phyloP scores from a whole-genome alignment of 2,113 vertebrate species.

The Megaceryle torquata region DNA sequence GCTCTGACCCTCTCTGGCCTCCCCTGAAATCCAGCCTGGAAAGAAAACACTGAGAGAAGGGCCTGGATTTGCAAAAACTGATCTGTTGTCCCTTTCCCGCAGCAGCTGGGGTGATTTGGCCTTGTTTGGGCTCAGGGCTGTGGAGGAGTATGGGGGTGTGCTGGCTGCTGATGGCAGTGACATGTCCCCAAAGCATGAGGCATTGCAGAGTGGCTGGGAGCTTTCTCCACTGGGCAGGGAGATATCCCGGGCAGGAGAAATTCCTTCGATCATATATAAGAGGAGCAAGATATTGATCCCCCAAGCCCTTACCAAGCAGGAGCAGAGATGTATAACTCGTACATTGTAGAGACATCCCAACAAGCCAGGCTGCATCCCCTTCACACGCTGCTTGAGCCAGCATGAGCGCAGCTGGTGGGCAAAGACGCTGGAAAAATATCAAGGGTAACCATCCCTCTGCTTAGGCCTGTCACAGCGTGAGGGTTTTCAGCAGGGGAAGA shows the following conservation, averaged over 20 bases:
- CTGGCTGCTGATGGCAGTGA: not conserved
- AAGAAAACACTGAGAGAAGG: not conserved
- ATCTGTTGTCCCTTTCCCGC: rapidly evolving
- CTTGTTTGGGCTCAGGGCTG: not conserved
- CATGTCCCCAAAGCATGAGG: rapidly evolving
- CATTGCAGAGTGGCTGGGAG: rapidly evolving
- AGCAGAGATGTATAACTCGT: not conserved
- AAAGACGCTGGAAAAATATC: not conserved
- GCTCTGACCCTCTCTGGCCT: not conserved
- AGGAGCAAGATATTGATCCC: not conserved
- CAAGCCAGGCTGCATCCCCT: not conserved
- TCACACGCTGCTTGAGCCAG: not conserved
- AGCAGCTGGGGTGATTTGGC: not conserved
- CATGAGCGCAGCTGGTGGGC: not conserved
- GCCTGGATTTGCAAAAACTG: not conserved
- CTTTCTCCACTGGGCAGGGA: not conserved
- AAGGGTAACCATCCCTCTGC: not conserved
- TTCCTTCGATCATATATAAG: not conserved
- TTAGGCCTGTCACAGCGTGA: rapidly evolving
- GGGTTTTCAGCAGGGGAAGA: not conserved
- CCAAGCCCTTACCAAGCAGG: not conserved
- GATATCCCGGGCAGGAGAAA: not conserved
- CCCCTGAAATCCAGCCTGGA: not conserved
- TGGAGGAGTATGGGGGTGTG: rapidly evolving
- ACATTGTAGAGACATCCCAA: not conserved